Evolutionary conservation across 2,888 invertebrate genomes (phyloP).

Genomic region (Eudasyphora cyanicolor): DNA sequence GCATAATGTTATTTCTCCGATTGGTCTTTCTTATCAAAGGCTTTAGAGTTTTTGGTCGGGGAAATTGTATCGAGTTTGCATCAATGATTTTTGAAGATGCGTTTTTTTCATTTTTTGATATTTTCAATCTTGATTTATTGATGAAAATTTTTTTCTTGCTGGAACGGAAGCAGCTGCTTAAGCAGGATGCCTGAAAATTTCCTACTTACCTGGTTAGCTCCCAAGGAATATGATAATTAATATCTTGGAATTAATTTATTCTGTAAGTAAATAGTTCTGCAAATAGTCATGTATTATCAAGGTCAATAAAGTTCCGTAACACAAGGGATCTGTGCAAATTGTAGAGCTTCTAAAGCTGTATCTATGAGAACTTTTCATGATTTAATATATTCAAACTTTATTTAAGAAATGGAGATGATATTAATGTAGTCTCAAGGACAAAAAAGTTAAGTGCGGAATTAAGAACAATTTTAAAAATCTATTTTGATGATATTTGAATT

Average conservation of each 20-base stretch:
- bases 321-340: no score
- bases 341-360: no score
- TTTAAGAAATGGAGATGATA: no score
- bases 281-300: conserved; percentile 16
- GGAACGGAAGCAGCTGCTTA: conserved; percentile 57
- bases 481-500: no score
- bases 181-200: neutral
- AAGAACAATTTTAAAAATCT: no score
- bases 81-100: conserved; percentile 58
- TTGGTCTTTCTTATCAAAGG: conserved; percentile 12
- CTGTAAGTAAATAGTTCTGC: neutral
- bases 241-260: neutral
- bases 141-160: conserved; percentile 61
- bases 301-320: conserved; percentile 20
- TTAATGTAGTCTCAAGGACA: no score
- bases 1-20: conserved; percentile 42
- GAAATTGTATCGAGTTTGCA: conserved; percentile 59
- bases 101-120: conserved; percentile 20
- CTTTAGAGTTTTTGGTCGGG: no score
- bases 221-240: neutral
- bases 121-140: conserved; percentile 64
- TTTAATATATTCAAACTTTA: no score
- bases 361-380: no score
- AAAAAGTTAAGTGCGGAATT: no score
- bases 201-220: neutral